Base-by-base conservation (phyloP, 2,888 invertebrate genomes). In the Mimas tiliae region DNA sequence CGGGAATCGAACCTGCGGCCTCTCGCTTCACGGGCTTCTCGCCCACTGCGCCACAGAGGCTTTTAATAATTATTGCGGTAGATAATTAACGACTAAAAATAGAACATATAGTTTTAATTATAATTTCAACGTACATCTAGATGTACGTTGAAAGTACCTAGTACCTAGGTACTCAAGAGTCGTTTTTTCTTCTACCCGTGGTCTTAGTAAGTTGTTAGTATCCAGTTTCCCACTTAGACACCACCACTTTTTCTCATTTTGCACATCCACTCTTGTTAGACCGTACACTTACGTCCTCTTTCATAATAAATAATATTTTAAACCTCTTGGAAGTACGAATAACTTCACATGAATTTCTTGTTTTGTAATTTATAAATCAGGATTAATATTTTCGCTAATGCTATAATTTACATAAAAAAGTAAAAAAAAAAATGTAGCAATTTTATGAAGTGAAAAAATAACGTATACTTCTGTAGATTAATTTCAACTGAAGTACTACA, bases 171-270 rank as follows among this genome's bases (percentile, higher is more conserved):
- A 27, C 12, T 27, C 27, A 52, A 11, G 52, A 52, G 27, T 52
- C 7, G 6, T 19, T 58, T 42, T 58, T 58, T 52, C 52, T 19
- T 19, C 19, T 42, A 1, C 21, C 6, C 58, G 19, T 7, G 16
- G 19, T 58, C 42, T 58, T 42, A 58, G 38, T 38, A 38, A 38
- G 34, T 38, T 11, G 38, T 58, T 19, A 58, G 42, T 38, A 58
- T 38, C 19, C 19, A 58, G 58, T 58, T 42, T 19, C 12, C 58
- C 58, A 58, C 58, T 58, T 38, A 42, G 42, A 42, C 0, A 1
- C 42, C 19, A 58, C 19, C 58, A 42, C 58, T 38, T 58, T 42
- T 58, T 42, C 58, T 58, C 42, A 42, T 42, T 55, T 55, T 16
- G 50, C 50, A 19, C 50, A 50, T 50, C 50, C 9, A 42, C 42